Evolutionary conservation across 2,888 invertebrate genomes (phyloP), one percentile per base, ranked within the genome.

Genomic region (Keiferia lycopersicella): DNA sequence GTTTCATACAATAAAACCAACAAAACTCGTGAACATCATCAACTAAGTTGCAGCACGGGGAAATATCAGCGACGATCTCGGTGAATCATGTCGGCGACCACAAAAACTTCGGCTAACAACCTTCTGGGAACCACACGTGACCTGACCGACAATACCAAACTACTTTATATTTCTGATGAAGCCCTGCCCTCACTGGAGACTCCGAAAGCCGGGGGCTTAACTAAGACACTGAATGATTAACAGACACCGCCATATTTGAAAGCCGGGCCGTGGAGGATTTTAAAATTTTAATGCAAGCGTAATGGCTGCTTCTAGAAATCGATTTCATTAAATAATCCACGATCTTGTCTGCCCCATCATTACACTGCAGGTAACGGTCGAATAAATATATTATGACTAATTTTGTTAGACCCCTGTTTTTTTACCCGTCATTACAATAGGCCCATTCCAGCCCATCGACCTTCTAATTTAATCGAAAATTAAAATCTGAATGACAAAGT

Each of bases 41-140:
- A 59, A 59, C 59, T 39, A 59, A 22, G 22, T 59, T 41, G 39
- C 22, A 41, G 16, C 39, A 45, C 12, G 48, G 30, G 60, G 16
- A 80, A 81, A 82, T 86, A 88, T 87, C 87, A 84, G 74, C 86
- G 82, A 87, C 84, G 82, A 83, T 81, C 81, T 77, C 77, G 71
- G 81, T 87, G 87, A 87, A 81, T 86, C 86, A 87, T 80, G 79
- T 69, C 73, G 70, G 67, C 70, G 67, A 79, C 56, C 56, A 56
- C 80, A 82, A 82, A 80, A 79, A 78, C 72, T 74, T 76, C 74
- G 72, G 72, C 73, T 74, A 68, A 79, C 67, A 78, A 77, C 86
- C 84, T 88, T 88, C 88, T 80, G 71, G 73, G 88, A 88, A 88
- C 68, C 75, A 75, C 75, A 74, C 79, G 77, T 73, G 75, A 72